Percentiles rank a stretch among this genome's conserved stretches.
phyloP scores from a whole-genome alignment of 2,797 vertebrate species.

The Myripristis murdjan region DNA sequence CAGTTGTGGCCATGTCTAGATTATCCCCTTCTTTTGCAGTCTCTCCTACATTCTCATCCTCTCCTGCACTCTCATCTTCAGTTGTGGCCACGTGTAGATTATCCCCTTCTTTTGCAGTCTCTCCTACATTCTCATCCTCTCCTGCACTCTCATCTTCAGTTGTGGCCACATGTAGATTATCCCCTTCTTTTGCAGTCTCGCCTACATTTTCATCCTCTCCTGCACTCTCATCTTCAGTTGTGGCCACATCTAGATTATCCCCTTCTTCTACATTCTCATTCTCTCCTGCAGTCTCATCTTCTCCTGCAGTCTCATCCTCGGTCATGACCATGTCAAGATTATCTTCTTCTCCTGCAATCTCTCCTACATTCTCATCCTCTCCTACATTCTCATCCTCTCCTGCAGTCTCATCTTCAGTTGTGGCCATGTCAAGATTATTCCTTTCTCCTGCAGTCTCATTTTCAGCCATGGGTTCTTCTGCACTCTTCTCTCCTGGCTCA shows the following conservation, averaged over 20 bases:
- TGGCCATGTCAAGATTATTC: neutral
- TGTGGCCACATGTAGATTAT: too few relatives aligned
- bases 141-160: neutral
- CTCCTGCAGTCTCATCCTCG: slow-evolving; percentile 25
- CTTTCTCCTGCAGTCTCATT: slow-evolving; percentile 1
- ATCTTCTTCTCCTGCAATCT: slow-evolving; percentile 38
- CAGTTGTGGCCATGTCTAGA: neutral
- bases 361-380: slow-evolving; percentile 50
- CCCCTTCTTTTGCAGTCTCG: too few relatives aligned
- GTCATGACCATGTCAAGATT: too few relatives aligned
- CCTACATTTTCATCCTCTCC: too few relatives aligned
- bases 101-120: too few relatives aligned
- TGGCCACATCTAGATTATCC: neutral
- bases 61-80: neutral
- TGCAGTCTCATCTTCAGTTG: neutral
- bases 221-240: slow-evolving; percentile 30
- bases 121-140: too few relatives aligned
- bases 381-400: neutral
- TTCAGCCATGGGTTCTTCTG: slow-evolving; percentile 4
- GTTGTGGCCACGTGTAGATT: too few relatives aligned
- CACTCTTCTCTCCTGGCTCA: too few relatives aligned
- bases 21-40: neutral
- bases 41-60: too few relatives aligned
- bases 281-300: slow-evolving; percentile 28
- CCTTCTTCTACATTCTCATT: too few relatives aligned